Conservation (phyloP, 2,113 vertebrate species). For the Steatornis caripensis region DNA sequence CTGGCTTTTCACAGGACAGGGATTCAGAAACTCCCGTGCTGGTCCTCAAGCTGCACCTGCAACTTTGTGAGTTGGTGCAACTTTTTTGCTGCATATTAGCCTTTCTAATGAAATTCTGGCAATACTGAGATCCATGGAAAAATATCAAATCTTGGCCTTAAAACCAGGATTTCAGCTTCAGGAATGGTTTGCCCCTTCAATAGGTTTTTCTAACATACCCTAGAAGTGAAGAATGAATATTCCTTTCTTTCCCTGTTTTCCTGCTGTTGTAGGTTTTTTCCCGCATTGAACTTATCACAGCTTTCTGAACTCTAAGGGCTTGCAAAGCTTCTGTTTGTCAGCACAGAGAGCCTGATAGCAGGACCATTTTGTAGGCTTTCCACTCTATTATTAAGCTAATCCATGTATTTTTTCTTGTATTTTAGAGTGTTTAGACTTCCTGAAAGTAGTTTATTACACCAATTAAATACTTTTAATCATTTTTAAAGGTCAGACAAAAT, state of each 20-base stretch:
- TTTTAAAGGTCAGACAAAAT: slow-evolving; percentile 60
- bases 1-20: fast-evolving
- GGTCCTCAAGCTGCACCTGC: background rate
- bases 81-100: background rate
- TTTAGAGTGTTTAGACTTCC: background rate
- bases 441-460: background rate
- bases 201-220: background rate
- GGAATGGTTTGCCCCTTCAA: background rate
- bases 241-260: background rate
- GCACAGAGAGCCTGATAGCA: background rate
- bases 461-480: slow-evolving; percentile 16
- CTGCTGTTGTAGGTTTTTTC: background rate
- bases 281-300: background rate
- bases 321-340: background rate
- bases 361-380: background rate
- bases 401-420: background rate
- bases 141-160: background rate
- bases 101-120: background rate
- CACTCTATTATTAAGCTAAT: background rate
- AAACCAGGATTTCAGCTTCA: background rate
- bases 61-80: background rate
- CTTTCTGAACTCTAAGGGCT: background rate
- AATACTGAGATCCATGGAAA: background rate
- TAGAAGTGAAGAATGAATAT: background rate
- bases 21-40: background rate